phyloP scores from a whole-genome alignment of 2,888 invertebrate species.

The Pterostichus niger region DNA sequence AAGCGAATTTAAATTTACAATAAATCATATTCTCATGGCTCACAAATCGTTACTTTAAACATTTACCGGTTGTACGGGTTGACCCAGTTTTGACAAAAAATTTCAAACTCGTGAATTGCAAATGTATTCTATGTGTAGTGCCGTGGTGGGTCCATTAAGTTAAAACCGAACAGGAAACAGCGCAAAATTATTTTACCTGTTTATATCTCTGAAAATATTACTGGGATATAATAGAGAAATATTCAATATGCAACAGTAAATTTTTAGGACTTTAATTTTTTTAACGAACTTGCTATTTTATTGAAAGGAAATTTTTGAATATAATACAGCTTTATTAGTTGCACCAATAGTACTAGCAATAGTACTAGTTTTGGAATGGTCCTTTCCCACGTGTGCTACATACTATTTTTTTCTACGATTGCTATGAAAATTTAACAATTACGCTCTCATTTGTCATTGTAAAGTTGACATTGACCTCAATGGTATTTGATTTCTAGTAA shows the following conservation, averaged over 20 bases:
- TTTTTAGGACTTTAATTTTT: not conserved
- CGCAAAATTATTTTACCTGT: not conserved
- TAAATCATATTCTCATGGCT: conserved; percentile 41
- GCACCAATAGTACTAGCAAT: too few species aligned
- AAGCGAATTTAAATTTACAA: conserved; percentile 39
- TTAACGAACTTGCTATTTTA: not conserved
- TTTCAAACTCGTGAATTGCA: conserved; percentile 41
- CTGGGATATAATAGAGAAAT: not conserved
- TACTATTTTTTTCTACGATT: too few species aligned
- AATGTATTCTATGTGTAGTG: conserved; percentile 9
- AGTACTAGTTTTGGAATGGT: too few species aligned
- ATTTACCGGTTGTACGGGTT: conserved; percentile 23
- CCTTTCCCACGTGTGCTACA: too few species aligned
- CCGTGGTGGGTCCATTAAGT: conserved; percentile 9
- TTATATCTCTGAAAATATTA: not conserved
- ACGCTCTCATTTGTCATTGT: too few species aligned
- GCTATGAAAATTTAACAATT: too few species aligned
- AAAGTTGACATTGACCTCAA: too few species aligned
- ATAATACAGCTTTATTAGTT: too few species aligned
- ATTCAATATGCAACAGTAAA: too few species aligned
- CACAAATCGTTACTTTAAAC: conserved; percentile 31
- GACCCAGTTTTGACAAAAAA: conserved; percentile 47
- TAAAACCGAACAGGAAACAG: not conserved
- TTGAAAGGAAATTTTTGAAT: not conserved
- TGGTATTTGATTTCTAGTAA: too few species aligned